Conservation (phyloP, 2,113 vertebrate species). For the Oreotrochilus melanogaster region DNA sequence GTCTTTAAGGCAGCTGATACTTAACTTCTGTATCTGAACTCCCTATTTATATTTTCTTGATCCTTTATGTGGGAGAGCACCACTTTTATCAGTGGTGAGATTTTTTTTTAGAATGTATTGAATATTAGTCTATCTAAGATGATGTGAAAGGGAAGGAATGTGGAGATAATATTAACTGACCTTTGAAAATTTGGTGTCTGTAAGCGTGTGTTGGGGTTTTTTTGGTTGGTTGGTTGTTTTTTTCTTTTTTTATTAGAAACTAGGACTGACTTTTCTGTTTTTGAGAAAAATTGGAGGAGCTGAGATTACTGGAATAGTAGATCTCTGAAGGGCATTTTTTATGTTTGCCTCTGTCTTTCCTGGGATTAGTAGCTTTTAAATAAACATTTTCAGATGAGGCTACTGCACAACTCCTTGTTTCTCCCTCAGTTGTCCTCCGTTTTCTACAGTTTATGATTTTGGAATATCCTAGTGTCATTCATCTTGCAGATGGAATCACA, state of each 20-base stretch:
- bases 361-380: not conserved
- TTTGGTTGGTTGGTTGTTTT: not conserved
- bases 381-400: not conserved
- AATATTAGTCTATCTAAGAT: not conserved
- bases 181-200: not conserved
- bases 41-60: not conserved
- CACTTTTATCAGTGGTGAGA: not conserved
- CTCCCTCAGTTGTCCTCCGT: not conserved
- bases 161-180: not conserved
- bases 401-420: not conserved
- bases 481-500: not conserved
- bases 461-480: not conserved
- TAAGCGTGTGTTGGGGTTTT: not conserved
- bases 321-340: not conserved
- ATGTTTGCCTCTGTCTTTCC: not conserved
- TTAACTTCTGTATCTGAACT: not conserved
- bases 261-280: not conserved
- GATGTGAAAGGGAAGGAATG: not conserved
- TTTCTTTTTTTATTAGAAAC: not conserved
- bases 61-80: not conserved
- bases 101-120: not conserved
- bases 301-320: not conserved
- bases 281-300: not conserved
- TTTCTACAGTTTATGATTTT: not conserved
- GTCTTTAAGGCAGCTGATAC: not conserved